Evolutionary conservation across 2,113 vertebrate species (phyloP), one percentile per base, ranked within the genome.

Genomic region (Poeciliopsis turrubarensis): DNA sequence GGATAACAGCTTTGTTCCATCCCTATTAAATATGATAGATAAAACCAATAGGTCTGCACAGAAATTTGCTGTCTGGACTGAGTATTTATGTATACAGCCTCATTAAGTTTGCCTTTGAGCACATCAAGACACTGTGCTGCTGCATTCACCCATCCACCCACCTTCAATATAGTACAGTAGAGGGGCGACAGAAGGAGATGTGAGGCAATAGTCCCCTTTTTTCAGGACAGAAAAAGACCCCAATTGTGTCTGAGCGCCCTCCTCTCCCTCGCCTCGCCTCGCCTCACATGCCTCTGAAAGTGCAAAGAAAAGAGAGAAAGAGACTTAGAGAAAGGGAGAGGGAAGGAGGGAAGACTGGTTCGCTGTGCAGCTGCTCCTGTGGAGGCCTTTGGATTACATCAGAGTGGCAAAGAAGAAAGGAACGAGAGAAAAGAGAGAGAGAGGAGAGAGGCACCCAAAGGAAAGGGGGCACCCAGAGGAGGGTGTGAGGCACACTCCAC

Each of bases 331-430:
- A 91, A 89, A 93, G 87, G 87, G 87, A 88, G 89, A 87, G 77
- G 87, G 86, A 90, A 91, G 83, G 89, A 90, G 84, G 86, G 83
- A 82, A 86, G 92, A 91, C 92, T 91, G 94, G 96, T 95, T 95
- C 94, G 95, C 96, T 92, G 93, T 95, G 95, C 96, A 97, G 97
- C 97, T 97, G 96, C 96, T 95, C 94, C 93, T 89, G 91, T 90
- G 85, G 95, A 95, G 93, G 95, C 93, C 95, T 94, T 95, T 94
- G 91, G 95, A 96, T 96, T 96, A 96, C 95, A 96, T 98, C 96
- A 97, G 88, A 89, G 95, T 90, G 94, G 89, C 78, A 86, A 87
- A 93, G 91, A 93, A 94, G 94, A 91, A 91, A 94, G 92, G 92
- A 92, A 88, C 70, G 89, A 90, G 89, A 88, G 89, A 62, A 76